Percentiles rank a stretch among this genome's conserved stretches.
phyloP scores from a whole-genome alignment of 2,113 vertebrate genomes.

The Carollia perspicillata region DNA sequence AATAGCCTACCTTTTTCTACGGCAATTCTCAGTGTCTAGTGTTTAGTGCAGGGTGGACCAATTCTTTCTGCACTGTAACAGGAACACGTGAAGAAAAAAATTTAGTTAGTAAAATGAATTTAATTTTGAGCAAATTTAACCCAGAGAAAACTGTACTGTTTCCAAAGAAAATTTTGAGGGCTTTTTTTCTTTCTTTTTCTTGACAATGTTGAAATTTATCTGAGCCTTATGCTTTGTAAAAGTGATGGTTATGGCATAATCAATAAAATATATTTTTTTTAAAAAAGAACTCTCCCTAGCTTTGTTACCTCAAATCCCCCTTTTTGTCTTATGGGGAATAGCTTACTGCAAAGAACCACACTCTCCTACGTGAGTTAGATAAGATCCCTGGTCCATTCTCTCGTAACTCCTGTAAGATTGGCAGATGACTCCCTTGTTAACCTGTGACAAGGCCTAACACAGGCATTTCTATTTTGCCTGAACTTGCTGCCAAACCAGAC shows the following conservation, averaged over 20 bases:
- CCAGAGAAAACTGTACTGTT: not conserved
- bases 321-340: not conserved
- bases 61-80: not conserved
- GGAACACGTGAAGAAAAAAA: not conserved
- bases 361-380: not conserved
- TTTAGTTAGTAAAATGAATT: not conserved
- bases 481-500: not conserved
- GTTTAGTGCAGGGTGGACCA: not conserved
- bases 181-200: not conserved
- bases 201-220: not conserved
- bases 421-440: not conserved
- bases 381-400: rapidly evolving
- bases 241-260: not conserved
- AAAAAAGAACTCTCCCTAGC: not conserved
- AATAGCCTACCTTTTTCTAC: not conserved
- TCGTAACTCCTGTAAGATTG: not conserved
- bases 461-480: not conserved
- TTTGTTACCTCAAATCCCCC: rapidly evolving
- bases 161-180: not conserved
- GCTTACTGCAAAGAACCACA: not conserved
- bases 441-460: not conserved
- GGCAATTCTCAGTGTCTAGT: not conserved
- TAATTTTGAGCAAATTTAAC: not conserved
- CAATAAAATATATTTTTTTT: too few relatives aligned
- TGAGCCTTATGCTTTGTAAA: not conserved